Evolutionary conservation across 2,888 invertebrate genomes (phyloP), one percentile per base, ranked within the genome.

Genomic region (Silvanus unidentatus): DNA sequence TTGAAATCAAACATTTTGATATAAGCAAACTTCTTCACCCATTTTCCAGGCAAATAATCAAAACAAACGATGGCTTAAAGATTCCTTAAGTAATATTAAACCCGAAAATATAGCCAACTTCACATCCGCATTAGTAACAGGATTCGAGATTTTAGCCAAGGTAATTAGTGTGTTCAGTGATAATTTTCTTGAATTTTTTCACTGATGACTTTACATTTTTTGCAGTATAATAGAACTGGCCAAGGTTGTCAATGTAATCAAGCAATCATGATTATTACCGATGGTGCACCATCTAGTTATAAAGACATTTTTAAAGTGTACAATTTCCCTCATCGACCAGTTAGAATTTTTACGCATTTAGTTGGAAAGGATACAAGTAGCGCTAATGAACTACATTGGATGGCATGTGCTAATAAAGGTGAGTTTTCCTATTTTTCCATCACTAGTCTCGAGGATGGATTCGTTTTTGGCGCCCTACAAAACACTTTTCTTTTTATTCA

Each of bases 391-490:
- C 84, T 97, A 69, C 84, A 88, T 64, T 89, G 87, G 75, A 96
- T 98, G 86, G 98, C 98, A 5, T 99, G 99, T 74, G 83, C 84
- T 40, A 98, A 99, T 73, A 94, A 96, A 81, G 99, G 98, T 88
- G 13, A 32, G 10, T 8, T 32, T 12, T 32, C n/a, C 28, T 9
- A 28, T 28, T 28, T 28, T 28, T 28, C 28, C 8, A 28, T n/a
- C n/a, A 22, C 3, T 22, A 22, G 8, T 5, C 3, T 22, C 4
- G 3, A 22, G 8, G 8, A 8, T 22, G 8, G 8, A 22, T 22
- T 22, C 8, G 22, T 22, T 22, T 22, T 22, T 22, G 22, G 22
- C 22, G 22, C 22, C 8, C 8, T 5, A 5, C 22, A 22, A 22
- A 22, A 22, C 8, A 5, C 8, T 22, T 8, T 22, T 22, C 22